Evolutionary conservation across 1,140 invertebrate species (phyloP).

Genomic region (Centruroides sculpturatus): DNA sequence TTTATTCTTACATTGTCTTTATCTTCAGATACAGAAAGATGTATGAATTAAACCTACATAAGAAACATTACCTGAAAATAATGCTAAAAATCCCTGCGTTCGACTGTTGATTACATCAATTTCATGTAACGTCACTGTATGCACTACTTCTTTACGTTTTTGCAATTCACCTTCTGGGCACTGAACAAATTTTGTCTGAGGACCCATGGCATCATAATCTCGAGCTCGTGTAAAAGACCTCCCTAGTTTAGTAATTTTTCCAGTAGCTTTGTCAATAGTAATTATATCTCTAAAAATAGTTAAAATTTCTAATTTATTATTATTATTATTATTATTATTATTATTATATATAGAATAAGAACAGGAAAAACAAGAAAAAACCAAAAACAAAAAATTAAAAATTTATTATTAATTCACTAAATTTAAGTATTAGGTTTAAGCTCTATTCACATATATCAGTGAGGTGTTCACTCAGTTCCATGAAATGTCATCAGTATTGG

Average conservation of each 20-base stretch:
- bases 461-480: too few species aligned
- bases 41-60: too few species aligned
- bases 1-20: too few species aligned
- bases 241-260: slow-evolving; percentile 89
- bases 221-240: slow-evolving; percentile 87
- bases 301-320: too few species aligned
- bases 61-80: slow-evolving; percentile 66
- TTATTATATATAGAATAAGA: too few species aligned
- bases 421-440: too few species aligned
- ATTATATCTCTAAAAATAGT: slow-evolving; percentile 65
- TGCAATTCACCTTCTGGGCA: slow-evolving; percentile 97
- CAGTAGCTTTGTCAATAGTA: slow-evolving; percentile 94
- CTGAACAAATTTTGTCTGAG: slow-evolving; percentile 80
- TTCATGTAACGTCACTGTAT: slow-evolving; percentile 96
- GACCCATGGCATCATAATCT: slow-evolving; percentile 94
- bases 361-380: too few species aligned
- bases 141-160: slow-evolving; percentile 97
- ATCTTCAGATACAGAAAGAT: neutral
- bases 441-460: too few species aligned
- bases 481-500: too few species aligned
- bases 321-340: too few species aligned
- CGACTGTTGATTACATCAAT: slow-evolving; percentile 96
- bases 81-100: slow-evolving; percentile 90
- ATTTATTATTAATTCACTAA: too few species aligned
- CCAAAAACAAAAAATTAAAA: too few species aligned